Evolutionary conservation across 2,113 vertebrate genomes (phyloP).

Genomic region (Gallinago undulata): DNA sequence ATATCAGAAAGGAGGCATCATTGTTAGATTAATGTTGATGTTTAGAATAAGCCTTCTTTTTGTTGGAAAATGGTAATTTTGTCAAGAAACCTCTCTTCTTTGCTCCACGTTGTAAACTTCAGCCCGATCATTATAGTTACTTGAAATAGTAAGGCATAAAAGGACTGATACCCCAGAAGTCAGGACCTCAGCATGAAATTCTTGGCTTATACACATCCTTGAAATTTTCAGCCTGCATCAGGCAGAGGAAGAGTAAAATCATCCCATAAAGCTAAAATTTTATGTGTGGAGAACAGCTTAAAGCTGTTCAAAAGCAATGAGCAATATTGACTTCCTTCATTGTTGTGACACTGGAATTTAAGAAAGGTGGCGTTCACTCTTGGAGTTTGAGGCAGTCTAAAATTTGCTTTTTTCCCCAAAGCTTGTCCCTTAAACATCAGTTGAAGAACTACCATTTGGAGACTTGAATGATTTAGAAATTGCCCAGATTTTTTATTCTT

Average conservation of each 20-base stretch:
- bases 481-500: neutral
- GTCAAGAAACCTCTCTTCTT: neutral
- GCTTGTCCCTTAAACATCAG: neutral
- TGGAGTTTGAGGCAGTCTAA: neutral
- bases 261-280: neutral
- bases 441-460: neutral
- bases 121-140: neutral
- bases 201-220: neutral
- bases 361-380: neutral
- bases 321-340: neutral
- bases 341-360: neutral
- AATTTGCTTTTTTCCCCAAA: neutral
- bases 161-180: neutral
- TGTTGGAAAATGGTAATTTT: neutral
- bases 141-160: neutral
- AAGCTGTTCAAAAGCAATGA: neutral
- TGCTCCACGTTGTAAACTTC: neutral
- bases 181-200: neutral
- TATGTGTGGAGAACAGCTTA: neutral
- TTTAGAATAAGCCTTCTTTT: neutral
- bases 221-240: neutral
- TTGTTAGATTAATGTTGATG: neutral
- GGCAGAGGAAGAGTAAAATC: neutral
- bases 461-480: constrained; percentile 19
- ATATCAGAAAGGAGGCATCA: neutral